Base-by-base conservation (phyloP, 2,113 vertebrate species). In the Xenus cinereus region DNA sequence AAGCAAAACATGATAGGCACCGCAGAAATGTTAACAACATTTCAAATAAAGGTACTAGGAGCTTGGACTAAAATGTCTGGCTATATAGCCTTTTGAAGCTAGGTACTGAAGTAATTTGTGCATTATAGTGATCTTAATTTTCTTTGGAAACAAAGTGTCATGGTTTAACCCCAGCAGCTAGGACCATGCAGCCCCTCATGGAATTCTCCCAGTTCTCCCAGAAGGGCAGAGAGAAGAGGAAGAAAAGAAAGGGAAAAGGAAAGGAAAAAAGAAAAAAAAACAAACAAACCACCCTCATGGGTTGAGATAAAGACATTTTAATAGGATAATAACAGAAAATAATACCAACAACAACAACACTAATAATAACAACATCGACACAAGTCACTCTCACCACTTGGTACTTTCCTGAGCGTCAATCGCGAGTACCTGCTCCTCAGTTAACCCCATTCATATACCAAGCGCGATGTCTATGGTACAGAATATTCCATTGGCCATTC, bases 91-190 rank as follows among this genome's bases (percentile, higher is more conserved):
- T 54, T 95, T 79, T 85, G 67, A 79, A 95, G 63, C 87, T 87
- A 91, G 75, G 68, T 86, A 67, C 43, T 81, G 27, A 54, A 97
- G 94, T 85, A 67, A 95, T 94, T 76, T 78, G 43, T 89, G 33
- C 63, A 71, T 69, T 94, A 75, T 22, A 60, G 13, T 93, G 66
- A 76, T 89, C 85, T 66, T 91, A 90, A 94, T 94, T 97, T 95
- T 92, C 39, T 87, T 95, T 80, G 45, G 80, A 78, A 68, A 92
- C 69, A 92, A 96, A 93, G 20, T 32, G 39, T 64, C 19, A 6
- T 32, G 27, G 18, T 64, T 43, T 64, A 43, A 43, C 12, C 28
- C 28, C 63, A 20, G 27, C 39, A 43, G 19, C 19, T 30, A 43
- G 63, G 39, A 43, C 28, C 27, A 64, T 6, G 5, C 39, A 64